Conservation (phyloP, 2,113 vertebrate genomes). For the Atrichornis clamosus region DNA sequence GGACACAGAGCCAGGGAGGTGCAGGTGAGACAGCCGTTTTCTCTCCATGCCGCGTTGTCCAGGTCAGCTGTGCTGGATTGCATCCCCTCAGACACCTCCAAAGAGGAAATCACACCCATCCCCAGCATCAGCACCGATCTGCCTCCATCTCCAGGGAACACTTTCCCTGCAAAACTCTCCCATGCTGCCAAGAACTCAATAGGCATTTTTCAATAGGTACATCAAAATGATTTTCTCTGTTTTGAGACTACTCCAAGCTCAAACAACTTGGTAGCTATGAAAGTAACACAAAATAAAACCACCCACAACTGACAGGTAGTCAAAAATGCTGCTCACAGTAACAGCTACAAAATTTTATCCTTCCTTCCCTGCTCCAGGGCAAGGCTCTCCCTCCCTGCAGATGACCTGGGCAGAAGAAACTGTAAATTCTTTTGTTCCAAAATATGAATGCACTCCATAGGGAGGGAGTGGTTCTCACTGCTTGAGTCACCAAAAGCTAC, state of each 20-base stretch:
- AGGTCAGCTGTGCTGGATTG: background rate
- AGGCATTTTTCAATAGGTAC: background rate
- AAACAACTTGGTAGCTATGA: background rate
- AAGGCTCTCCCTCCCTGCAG: background rate
- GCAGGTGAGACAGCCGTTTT: background rate
- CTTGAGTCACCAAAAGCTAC: background rate
- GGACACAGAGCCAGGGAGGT: background rate
- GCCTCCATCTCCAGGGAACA: background rate
- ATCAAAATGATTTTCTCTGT: background rate
- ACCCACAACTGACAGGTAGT: background rate
- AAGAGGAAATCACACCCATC: background rate
- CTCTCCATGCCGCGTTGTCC: rapidly evolving
- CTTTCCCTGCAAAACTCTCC: background rate
- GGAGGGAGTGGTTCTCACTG: background rate
- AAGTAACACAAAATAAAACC: background rate
- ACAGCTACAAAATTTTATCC: background rate
- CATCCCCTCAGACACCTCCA: background rate
- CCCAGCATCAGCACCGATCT: background rate
- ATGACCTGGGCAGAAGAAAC: background rate
- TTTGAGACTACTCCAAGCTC: background rate
- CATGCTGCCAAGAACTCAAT: background rate
- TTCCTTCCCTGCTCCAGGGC: background rate
- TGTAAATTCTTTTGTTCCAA: background rate
- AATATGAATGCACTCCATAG: background rate
- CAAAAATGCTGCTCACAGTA: background rate